Evolutionary conservation across 2,113 vertebrate species (phyloP), one percentile per base, ranked within the genome.

Genomic region (Etheostoma cragini): DNA sequence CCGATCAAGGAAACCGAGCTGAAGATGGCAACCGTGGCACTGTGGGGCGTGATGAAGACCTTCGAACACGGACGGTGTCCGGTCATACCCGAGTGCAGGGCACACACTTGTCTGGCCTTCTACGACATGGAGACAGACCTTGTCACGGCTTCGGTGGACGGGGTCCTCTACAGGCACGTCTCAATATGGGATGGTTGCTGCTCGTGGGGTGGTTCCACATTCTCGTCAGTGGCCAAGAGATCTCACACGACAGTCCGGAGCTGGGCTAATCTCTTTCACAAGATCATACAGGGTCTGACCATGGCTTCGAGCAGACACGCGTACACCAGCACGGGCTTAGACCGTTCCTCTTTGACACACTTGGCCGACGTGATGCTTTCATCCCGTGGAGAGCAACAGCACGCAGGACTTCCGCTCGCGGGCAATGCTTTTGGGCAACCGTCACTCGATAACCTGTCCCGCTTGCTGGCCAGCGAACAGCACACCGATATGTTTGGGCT

Each of bases 71-170:
- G 30, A 30, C 30, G 30, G 30, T 30, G 30, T 30, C 30, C 30
- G 30, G 30, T 30, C 30, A 30, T 30, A 30, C 30, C 30, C 30
- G 30, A 30, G 30, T 30, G 30, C 30, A 30, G 30, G 30, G 30
- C 30, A 30, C 30, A 30, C 30, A 30, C 30, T 2, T 80, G 69
- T 6, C 2, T 80, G 14, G 69, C 78, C 0, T 80, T 80, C 52
- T 80, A 66, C 42, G 78, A 80, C 61, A 66, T 7, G 10, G 17
- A 63, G 21, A 80, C 61, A 0, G 78, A 26, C 0, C 61, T 80
- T 0, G 70, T 67, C 1, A 80, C 61, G 7, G 68, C 26, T 0
- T 6, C 19, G 1, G 60, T 65, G 2, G 78, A 80, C 35, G 78
- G 78, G 2, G 60, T 72, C 8, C 22, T 65, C 2, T 80, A 80